Base-by-base conservation (phyloP, 2,113 vertebrate genomes). In the Psephotus haematonotus region DNA sequence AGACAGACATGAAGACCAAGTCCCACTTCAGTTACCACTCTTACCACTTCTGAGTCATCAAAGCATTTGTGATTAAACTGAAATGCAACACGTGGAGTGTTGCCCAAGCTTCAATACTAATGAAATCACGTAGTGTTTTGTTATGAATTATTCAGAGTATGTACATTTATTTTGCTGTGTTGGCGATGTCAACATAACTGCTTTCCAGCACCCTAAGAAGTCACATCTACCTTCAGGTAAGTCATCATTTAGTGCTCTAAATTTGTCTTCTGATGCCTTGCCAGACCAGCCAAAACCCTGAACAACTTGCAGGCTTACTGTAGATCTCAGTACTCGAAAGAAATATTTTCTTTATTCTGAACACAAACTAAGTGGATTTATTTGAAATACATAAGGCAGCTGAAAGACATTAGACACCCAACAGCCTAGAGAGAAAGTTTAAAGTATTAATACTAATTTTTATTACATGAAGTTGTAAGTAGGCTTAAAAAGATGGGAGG, bases 41-140 rank as follows among this genome's bases (percentile, higher is more conserved):
- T 39, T 43, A 60, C 6, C 1, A 10, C n/a, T 15, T 67, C 9
- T 0, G 0, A 71, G 22, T 5, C 46, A 22, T 23, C 24, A 50
- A 16, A 64, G 39, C 16, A 62, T n/a, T 46, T 33, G 25, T 13
- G 23, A 35, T 23, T 57, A 39, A 67, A 70, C 17, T 44, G 27
- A 76, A 85, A 47, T 2, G 5, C 8, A 3, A 16, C 4, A 10
- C 2, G 29, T 2, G 25, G 7, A 72, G 60, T 1, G 0, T 1
- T 81, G 49, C 64, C 53, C 59, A 62, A 9, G 20, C 35, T 35
- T 28, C 92, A 65, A 6, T 35, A 6, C n/a, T n/a, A 55, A 82
- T 25, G 22, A 88, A 82, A 76, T 43, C 57, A 82, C 7, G 22
- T 43, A 41, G 13, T 15, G 31, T 25, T 64, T 64, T 68, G 33